Conservation (phyloP, 2,113 vertebrate species). For the Sapayoa aenigma region DNA sequence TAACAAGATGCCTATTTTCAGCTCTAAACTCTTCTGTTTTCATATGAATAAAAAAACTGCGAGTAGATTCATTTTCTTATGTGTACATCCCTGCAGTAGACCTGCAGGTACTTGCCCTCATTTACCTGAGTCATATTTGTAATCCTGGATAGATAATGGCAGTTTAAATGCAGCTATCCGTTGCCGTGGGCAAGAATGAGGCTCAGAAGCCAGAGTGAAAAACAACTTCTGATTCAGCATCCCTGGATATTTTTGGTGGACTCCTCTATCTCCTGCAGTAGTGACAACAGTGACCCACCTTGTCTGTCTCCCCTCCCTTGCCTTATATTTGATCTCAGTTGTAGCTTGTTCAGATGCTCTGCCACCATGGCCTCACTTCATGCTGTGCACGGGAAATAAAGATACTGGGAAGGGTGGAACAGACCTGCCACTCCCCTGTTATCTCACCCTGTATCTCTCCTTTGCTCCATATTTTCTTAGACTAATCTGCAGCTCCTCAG, state of each 20-base stretch:
- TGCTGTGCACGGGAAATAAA: not conserved
- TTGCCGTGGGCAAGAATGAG: not conserved
- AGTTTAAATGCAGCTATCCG: not conserved
- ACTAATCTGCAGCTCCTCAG: not conserved
- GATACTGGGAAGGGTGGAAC: not conserved
- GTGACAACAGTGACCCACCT: not conserved
- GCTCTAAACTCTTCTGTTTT: constrained; percentile 13
- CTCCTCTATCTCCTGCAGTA: not conserved
- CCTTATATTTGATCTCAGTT: not conserved
- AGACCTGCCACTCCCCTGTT: not conserved
- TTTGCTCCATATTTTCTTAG: constrained; percentile 9
- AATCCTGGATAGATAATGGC: constrained; percentile 1
- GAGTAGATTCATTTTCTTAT: not conserved
- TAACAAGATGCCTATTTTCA: not conserved
- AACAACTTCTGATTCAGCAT: constrained; percentile 21
- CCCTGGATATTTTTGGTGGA: not conserved
- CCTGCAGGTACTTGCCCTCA: constrained; percentile 35
- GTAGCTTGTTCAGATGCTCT: not conserved
- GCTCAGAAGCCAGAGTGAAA: not conserved
- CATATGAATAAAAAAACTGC: not conserved
- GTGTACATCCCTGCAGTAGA: not conserved
- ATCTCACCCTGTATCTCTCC: not conserved
- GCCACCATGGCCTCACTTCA: not conserved
- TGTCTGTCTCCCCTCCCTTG: not conserved
- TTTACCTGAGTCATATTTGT: constrained; percentile 25